A percentile compares a stretch with the other conserved stretches of the same genome.
phyloP scores from a whole-genome alignment of 2,888 invertebrate genomes.

The Luffia ferchaultella region DNA sequence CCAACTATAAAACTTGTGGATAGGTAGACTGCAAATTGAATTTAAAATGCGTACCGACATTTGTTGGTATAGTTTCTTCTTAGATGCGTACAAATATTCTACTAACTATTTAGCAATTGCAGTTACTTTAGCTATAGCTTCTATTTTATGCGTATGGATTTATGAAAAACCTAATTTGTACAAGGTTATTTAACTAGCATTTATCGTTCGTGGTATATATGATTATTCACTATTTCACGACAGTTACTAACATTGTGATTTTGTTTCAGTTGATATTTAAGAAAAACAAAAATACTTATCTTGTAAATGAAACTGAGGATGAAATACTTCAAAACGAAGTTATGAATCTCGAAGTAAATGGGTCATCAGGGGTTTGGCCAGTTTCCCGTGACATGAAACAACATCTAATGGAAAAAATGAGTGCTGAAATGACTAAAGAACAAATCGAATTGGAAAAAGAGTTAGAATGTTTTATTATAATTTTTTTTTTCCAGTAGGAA shows the following conservation, averaged over 20 bases:
- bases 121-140: constrained; percentile 27
- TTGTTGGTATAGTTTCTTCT: constrained; percentile 32
- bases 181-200: constrained; percentile 25
- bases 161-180: constrained; percentile 40
- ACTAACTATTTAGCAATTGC: constrained; percentile 36
- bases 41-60: constrained; percentile 1
- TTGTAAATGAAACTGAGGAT: constrained; percentile 1
- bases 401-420: background rate
- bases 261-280: background rate
- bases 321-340: constrained; percentile 1
- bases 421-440: background rate
- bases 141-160: constrained; percentile 34
- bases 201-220: background rate
- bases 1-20: too few relatives aligned
- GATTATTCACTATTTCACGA: background rate
- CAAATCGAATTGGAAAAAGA: background rate
- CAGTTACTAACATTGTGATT: background rate
- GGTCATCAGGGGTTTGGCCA: background rate
- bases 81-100: constrained; percentile 38
- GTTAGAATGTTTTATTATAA: too few relatives aligned
- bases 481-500: too few relatives aligned
- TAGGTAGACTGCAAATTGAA: too few relatives aligned
- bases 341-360: background rate
- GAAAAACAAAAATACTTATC: background rate
- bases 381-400: background rate